Percentiles rank a stretch among this genome's conserved stretches.
These are phyloP conservation scores for Furcifer pardalis DNA, from an alignment of 2,797 vertebrate genomes.

Conservation along the genomic window DNA sequence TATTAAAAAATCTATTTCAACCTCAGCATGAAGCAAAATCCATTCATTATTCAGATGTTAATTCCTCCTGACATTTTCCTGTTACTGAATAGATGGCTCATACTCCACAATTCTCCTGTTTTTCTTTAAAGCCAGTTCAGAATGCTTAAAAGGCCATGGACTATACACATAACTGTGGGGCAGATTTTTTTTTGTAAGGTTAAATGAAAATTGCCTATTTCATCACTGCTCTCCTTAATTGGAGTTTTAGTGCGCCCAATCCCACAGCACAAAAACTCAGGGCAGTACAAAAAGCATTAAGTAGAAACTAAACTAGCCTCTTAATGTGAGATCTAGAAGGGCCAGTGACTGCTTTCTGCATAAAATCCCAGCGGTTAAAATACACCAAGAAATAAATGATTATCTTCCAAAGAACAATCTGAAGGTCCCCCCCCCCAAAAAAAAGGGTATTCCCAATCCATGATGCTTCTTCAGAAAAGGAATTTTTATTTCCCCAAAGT, in stretches of 20 bases:
- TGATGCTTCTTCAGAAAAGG: background rate
- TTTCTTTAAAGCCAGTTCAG: background rate
- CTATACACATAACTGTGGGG: rapidly evolving
- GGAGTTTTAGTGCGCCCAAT: constrained; percentile 10
- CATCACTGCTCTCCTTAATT: background rate
- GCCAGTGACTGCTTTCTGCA: background rate
- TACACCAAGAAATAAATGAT: background rate
- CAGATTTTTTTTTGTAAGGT: background rate
- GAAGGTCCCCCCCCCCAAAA: background rate
- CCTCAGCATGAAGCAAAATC: constrained; percentile 21
- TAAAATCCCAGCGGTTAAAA: background rate
- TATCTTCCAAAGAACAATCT: background rate
- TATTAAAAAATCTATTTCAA: constrained; percentile 42
- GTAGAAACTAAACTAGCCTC: background rate
- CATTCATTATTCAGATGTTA: constrained; percentile 49
- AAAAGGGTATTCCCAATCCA: background rate
- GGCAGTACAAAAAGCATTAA: background rate
- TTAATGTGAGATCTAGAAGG: background rate
- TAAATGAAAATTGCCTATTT: background rate
- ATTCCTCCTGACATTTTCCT: constrained; percentile 51
- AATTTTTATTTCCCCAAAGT: constrained; percentile 40
- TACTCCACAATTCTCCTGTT: constrained; percentile 11
- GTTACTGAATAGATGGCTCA: constrained; percentile 27
- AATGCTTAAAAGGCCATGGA: background rate
- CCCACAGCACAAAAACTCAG: background rate